Conservation (phyloP, 2,113 vertebrate genomes). For the Dromas ardeola region DNA sequence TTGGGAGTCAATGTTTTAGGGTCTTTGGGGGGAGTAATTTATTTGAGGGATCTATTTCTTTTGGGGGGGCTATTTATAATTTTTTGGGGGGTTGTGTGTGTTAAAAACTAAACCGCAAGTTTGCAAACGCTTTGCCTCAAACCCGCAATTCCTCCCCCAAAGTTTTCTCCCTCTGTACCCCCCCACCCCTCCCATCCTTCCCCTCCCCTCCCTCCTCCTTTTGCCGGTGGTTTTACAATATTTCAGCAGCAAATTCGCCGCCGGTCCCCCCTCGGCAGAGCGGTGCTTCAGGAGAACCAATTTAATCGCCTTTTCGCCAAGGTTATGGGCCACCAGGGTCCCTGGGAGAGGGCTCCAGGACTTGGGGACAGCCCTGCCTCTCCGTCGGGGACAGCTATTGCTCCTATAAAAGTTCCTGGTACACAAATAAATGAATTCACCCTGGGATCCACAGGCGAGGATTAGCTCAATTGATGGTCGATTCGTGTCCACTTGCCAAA, state of each 20-base stretch:
- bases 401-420: neutral
- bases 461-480: neutral
- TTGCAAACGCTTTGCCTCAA: neutral
- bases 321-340: neutral
- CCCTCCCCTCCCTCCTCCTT: neutral
- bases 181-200: rapidly evolving
- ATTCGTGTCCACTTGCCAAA: conserved; percentile 43
- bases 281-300: neutral
- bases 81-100: neutral
- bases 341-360: neutral
- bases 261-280: neutral
- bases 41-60: neutral
- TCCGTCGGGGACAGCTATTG: neutral
- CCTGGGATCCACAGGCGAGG: neutral
- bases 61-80: neutral
- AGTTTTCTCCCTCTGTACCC: neutral
- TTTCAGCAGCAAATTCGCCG: neutral
- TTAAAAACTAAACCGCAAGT: neutral
- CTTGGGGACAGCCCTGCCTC: neutral
- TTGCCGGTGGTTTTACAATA: neutral
- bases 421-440: neutral
- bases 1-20: neutral
- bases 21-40: neutral
- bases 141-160: neutral
- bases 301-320: neutral